Percentiles rank a stretch among this genome's conserved stretches.
phyloP scores from a whole-genome alignment of 2,888 invertebrate species.

The Phyllotreta cruciferae region DNA sequence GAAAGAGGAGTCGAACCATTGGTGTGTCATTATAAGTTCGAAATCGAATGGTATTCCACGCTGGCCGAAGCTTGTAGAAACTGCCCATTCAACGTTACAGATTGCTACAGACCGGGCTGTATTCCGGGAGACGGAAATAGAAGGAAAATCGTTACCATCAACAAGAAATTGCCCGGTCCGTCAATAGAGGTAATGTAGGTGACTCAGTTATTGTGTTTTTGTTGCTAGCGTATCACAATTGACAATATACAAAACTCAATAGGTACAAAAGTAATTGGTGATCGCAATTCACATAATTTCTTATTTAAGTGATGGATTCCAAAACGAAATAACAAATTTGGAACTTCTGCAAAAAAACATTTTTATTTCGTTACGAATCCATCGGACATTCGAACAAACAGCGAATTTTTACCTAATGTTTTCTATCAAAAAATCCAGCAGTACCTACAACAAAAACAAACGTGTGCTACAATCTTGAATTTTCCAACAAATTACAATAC shows the following conservation, averaged over 20 bases:
- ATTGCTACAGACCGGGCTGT: constrained; percentile 82
- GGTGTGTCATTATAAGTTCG: constrained; percentile 76
- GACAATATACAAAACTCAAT: too few species aligned
- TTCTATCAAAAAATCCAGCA: too few species aligned
- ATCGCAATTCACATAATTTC: too few species aligned
- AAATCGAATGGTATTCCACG: constrained; percentile 83
- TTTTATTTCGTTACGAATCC: too few species aligned
- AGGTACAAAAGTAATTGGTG: too few species aligned
- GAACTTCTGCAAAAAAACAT: not conserved
- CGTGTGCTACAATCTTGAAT: constrained; percentile 35
- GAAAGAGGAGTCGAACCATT: constrained; percentile 65
- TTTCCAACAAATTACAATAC: too few species aligned
- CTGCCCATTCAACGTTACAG: constrained; percentile 77
- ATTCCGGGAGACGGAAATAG: constrained; percentile 83
- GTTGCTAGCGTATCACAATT: too few species aligned
- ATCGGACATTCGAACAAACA: too few species aligned
- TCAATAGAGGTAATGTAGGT: constrained; percentile 71
- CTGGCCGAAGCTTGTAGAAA: constrained; percentile 88
- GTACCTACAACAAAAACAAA: not conserved
- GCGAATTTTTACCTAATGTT: too few species aligned
- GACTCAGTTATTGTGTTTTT: too few species aligned
- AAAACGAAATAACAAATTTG: too few species aligned
- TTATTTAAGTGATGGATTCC: too few species aligned
- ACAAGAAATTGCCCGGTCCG: constrained; percentile 89
- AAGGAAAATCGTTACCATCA: constrained; percentile 78